Base-by-base conservation (phyloP, 2,797 vertebrate species). In the Loris lydekkerianus region DNA sequence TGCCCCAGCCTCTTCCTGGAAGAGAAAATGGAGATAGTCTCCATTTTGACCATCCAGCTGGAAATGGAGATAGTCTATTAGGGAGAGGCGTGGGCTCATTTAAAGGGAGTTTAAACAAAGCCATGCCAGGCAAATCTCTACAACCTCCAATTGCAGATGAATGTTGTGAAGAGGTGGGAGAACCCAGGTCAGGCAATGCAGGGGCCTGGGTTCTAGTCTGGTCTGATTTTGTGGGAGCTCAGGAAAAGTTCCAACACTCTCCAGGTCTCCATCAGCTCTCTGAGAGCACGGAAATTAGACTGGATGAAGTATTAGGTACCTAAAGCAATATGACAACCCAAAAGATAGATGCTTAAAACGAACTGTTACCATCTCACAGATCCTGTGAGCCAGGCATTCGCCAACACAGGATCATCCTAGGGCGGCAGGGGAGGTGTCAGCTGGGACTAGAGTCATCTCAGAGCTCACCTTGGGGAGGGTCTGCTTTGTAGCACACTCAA, bases 51-150 rank as follows among this genome's bases (percentile, higher is more conserved):
- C 13, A 49, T 49, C 9, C 8, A 27, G 10, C 14, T 56, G 31
- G 37, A 80, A 76, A 58, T 27, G n/a, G 67, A 83, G 31, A 31
- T 31, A 29, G 18, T 40, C 80, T 82, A 67, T 43, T 77, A 75
- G 82, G 58, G 58, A 70, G 70, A 90, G 70, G 34, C 61, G 3
- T 9, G 17, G n/a, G 14, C 9, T 84, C 23, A 37, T 85, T 85
- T 75, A 92, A 84, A 93, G 67, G 17, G 43, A n/a, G 11, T 11
- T 76, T 76, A 65, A 83, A 72, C 3, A 15, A 94, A 27, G 37
- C 65, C 37, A 73, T 4, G 18, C 17, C 58, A 61, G 58, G 89
- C 40, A 77, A 37, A 40, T 56, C 60, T 67, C 23, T 14, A 27
- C 69, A 13, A 61, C 25, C 49, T 23, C 25, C 21, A 21, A 53